These are phyloP conservation scores for Merodon equestris DNA, from an alignment of 2,888 invertebrate genomes.

Conservation along the genomic window DNA sequence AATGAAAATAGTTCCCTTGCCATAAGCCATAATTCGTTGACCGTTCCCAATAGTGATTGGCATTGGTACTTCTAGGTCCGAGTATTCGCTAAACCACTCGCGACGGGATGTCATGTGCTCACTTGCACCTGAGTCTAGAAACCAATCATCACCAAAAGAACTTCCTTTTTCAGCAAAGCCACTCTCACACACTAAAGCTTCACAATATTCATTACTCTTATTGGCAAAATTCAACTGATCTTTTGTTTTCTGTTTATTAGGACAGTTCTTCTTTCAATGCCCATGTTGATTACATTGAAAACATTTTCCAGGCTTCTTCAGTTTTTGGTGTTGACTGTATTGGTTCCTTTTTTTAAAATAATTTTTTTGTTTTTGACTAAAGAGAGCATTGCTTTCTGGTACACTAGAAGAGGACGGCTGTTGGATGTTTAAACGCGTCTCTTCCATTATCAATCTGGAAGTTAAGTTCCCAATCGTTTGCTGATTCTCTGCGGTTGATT, in stretches of 20 bases:
- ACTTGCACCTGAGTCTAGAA: slow-evolving; percentile 39
- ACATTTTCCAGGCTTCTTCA: slow-evolving; percentile 13
- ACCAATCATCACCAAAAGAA: slow-evolving; percentile 35
- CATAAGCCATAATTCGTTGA: slow-evolving; percentile 35
- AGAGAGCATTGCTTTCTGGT: no score
- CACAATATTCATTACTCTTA: not conserved
- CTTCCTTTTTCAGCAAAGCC: slow-evolving; percentile 1
- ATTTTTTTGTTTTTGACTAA: no score
- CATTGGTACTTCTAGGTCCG: slow-evolving; percentile 21
- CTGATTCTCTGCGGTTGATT: slow-evolving; percentile 34
- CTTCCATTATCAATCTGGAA: slow-evolving; percentile 42
- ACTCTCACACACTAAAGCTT: slow-evolving; percentile 25
- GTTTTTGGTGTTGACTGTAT: slow-evolving; percentile 8
- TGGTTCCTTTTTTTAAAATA: slow-evolving; percentile 4
- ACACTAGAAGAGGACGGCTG: not conserved
- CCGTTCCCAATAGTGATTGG: slow-evolving; percentile 48
- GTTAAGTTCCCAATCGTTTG: slow-evolving; percentile 34
- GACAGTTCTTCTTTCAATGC: slow-evolving; percentile 37
- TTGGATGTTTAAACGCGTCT: slow-evolving; percentile 28
- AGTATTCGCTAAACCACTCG: slow-evolving; percentile 9
- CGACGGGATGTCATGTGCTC: slow-evolving; percentile 38
- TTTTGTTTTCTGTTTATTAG: slow-evolving; percentile 20
- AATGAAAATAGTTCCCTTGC: slow-evolving; percentile 40
- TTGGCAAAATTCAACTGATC: not conserved
- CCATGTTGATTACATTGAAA: slow-evolving; percentile 25